Base-by-base conservation (phyloP, 2,113 vertebrate genomes). In the Nerophis ophidion region DNA sequence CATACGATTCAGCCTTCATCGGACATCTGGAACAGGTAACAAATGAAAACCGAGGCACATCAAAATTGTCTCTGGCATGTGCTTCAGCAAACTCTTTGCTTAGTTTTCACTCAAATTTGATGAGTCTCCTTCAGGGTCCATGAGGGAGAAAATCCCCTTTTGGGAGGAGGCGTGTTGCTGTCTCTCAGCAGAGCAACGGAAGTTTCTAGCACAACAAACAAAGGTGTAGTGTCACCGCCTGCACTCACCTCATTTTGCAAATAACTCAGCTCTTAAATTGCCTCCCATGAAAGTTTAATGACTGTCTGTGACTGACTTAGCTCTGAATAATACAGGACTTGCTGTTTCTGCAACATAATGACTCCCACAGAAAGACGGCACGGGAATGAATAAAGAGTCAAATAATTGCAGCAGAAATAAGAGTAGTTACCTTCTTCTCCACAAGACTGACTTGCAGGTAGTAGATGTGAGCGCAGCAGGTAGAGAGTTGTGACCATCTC, bases 261-360 rank as follows among this genome's bases (percentile, higher is more conserved):
- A 83, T 72, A 82, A 73, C 68, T 80, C 78, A 66, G 74, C 74
- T 69, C 71, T 71, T 75, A 84, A 82, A 87, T 83, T 82, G 77
- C 72, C 72, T 76, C 72, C 76, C 69, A 87, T 88, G 76, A 89
- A 90, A 87, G 60, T 88, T 90, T 89, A 88, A 89, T 88, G 78
- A 80, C 79, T 76, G 81, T 86, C 83, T 86, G 79, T 87, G 82
- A 88, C 84, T 84, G 82, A 79, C 81, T 80, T 70, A 77, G 72
- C 15, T 63, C 65, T 87, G 80, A 89, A 90, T 89, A 84, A 89
- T 81, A 80, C 69, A 88, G 74, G 70, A 68, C 63, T 71, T 73
- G 65, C 68, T 76, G 85, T 81, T 64, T 66, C 66, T 74, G 61
- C 75, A 70, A 71, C 54, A 76, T 87, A 81, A 87, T 84, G 79